Percentiles rank a stretch among this genome's conserved stretches.
phyloP scores from a whole-genome alignment of 2,888 invertebrate genomes.

The Drosophila sordidula region DNA sequence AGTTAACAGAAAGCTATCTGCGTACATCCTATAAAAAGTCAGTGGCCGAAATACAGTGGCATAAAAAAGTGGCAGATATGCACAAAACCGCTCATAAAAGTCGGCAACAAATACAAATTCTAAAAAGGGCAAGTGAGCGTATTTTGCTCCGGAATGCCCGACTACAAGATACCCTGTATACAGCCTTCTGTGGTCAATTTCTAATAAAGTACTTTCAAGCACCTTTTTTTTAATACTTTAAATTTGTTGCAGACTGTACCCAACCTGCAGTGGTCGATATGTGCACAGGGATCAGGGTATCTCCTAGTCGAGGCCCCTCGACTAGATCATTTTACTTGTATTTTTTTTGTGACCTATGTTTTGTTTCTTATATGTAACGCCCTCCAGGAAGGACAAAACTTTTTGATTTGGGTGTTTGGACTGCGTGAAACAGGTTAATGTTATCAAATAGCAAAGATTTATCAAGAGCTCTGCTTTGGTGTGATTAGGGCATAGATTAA shows the following conservation, averaged over 20 bases:
- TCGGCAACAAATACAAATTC: too few relatives aligned
- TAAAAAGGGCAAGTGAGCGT: too few relatives aligned
- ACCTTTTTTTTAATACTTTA: too few relatives aligned
- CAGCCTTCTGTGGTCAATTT: too few relatives aligned
- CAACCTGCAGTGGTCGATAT: too few relatives aligned
- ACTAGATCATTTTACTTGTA: background rate
- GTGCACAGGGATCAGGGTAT: too few relatives aligned
- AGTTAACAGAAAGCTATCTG: background rate
- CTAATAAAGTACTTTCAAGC: too few relatives aligned
- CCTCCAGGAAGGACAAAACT: background rate
- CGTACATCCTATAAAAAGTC: background rate
- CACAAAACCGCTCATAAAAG: too few relatives aligned
- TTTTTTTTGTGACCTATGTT: background rate
- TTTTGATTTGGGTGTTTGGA: slow-evolving; percentile 12
- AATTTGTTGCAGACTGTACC: too few relatives aligned
- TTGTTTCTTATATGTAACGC: background rate
- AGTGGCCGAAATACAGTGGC: background rate
- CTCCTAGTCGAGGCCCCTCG: background rate
- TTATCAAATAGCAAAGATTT: slow-evolving; percentile 9
- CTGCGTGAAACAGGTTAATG: slow-evolving; percentile 2
- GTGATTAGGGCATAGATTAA: slow-evolving; percentile 6
- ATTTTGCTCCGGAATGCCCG: too few relatives aligned
- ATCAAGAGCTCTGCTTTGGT: background rate
- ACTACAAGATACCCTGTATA: too few relatives aligned
- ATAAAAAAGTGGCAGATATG: background rate